Evolutionary conservation across 2,888 invertebrate species (phyloP).

Genomic region (Pocota personata): DNA sequence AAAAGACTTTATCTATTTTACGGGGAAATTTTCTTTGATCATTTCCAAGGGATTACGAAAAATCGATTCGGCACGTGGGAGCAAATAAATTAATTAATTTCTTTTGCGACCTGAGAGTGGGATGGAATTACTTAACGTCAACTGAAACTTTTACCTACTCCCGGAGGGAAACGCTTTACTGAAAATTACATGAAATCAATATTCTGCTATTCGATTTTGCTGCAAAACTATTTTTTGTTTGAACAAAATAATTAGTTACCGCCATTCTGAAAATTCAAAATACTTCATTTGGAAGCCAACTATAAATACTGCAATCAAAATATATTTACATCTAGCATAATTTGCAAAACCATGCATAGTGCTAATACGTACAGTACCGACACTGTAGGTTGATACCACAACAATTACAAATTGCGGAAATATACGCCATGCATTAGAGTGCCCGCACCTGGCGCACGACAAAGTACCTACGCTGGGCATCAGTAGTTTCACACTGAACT

Average conservation of each 20-base stretch:
- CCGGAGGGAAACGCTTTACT: background rate
- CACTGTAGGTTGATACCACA: background rate
- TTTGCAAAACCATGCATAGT: background rate
- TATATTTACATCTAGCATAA: conserved; percentile 6
- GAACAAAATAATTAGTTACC: background rate
- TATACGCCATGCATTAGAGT: background rate
- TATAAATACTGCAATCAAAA: conserved; percentile 36
- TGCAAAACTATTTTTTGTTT: background rate
- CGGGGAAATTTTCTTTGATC: conserved; percentile 41
- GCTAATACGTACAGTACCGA: background rate
- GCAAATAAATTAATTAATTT: conserved; percentile 55
- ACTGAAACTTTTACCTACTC: background rate
- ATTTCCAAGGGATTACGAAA: conserved; percentile 10
- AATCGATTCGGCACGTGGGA: conserved; percentile 27
- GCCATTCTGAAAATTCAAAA: background rate
- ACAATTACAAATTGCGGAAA: conserved; percentile 30
- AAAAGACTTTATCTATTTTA: conserved; percentile 41
- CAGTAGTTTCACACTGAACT: conserved; percentile 23
- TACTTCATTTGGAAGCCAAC: background rate
- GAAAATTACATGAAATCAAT: background rate
- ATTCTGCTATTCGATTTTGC: background rate
- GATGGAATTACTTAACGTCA: conserved; percentile 5
- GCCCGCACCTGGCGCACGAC: background rate
- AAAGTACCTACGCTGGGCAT: background rate
- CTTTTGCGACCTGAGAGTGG: conserved; percentile 4